Conservation (phyloP, 2,113 vertebrate genomes). For the Labrus mixtus region DNA sequence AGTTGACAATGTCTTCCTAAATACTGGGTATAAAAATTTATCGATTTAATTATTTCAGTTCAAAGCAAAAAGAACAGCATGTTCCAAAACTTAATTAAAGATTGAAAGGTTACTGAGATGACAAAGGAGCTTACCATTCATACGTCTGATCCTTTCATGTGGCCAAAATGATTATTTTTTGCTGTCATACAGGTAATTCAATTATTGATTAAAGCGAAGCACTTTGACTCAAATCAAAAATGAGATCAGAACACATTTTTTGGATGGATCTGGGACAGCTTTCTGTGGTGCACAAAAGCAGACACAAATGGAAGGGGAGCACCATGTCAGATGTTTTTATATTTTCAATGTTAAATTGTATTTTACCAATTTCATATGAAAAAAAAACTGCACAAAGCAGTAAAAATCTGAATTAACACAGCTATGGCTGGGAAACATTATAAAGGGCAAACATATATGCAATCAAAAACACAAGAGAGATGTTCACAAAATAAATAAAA, state of each 20-base stretch:
- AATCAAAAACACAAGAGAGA: slow-evolving; percentile 15
- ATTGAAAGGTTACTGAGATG: neutral
- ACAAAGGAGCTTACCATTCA: slow-evolving; percentile 18
- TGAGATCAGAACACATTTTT: slow-evolving; percentile 50
- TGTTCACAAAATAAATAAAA: slow-evolving; percentile 25
- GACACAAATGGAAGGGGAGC: slow-evolving; percentile 6
- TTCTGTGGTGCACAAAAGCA: slow-evolving; percentile 7
- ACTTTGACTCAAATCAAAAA: slow-evolving; percentile 44
- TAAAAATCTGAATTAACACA: neutral
- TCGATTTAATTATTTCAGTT: neutral
- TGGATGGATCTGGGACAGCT: slow-evolving; percentile 32
- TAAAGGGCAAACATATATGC: slow-evolving; percentile 24
- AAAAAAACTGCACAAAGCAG: neutral
- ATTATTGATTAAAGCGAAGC: slow-evolving; percentile 44
- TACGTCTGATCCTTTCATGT: slow-evolving; percentile 27
- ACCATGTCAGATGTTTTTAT: slow-evolving; percentile 13
- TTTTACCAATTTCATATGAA: neutral
- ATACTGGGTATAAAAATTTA: neutral
- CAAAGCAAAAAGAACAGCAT: slow-evolving; percentile 4
- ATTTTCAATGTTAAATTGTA: neutral
- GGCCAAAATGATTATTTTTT: slow-evolving; percentile 30
- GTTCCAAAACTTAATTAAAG: neutral
- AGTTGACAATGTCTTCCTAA: neutral
- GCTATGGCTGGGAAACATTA: slow-evolving; percentile 13
- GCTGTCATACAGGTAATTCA: slow-evolving; percentile 31